Conservation (phyloP, 2,113 vertebrate genomes). For the Excalfactoria chinensis region DNA sequence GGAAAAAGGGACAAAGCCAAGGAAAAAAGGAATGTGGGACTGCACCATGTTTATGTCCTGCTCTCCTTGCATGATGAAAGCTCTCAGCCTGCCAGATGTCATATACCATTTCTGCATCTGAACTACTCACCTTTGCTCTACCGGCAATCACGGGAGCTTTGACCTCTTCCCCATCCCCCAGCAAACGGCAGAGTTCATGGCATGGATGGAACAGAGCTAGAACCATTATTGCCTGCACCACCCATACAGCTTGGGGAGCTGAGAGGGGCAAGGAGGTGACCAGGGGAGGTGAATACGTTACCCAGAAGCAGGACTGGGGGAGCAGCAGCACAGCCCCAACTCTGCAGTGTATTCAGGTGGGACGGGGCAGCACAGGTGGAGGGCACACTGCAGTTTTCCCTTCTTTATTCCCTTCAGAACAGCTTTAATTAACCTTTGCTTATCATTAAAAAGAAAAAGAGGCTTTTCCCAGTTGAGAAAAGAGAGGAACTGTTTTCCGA, state of each 20-base stretch:
- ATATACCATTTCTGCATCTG: neutral
- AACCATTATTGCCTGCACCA: neutral
- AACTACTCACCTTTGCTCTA: neutral
- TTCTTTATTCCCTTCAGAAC: neutral
- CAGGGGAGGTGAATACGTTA: neutral
- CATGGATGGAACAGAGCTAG: neutral
- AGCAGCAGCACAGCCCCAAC: neutral
- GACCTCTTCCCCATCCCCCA: neutral
- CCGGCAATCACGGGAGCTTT: neutral
- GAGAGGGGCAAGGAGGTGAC: neutral
- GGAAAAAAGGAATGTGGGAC: neutral
- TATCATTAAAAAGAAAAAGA: neutral
- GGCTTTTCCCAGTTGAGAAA: neutral
- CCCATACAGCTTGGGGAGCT: neutral
- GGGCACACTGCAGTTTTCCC: neutral
- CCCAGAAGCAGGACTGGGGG: neutral
- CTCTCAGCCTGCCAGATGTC: neutral
- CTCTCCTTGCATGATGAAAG: neutral
- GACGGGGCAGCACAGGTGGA: neutral
- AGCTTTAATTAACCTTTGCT: neutral
- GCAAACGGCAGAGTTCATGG: neutral
- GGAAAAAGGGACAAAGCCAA: neutral
- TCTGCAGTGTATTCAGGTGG: neutral
- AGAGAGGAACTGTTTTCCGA: neutral
- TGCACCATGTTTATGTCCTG: neutral